phyloP scores from a whole-genome alignment of 2,113 vertebrate species.

The Micronycteris hirsuta region DNA sequence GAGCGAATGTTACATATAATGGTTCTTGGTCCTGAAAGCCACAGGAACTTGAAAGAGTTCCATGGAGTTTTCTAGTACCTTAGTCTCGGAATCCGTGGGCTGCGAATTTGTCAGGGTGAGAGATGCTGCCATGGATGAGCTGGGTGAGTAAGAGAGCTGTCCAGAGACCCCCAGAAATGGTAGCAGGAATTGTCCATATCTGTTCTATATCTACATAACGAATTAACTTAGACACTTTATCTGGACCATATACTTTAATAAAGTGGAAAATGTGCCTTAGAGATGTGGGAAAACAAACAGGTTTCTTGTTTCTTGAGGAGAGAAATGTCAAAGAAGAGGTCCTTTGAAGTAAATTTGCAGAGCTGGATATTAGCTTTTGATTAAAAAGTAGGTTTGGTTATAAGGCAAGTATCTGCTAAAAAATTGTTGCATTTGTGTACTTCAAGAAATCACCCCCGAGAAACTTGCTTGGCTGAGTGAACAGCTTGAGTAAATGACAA shows the following conservation, averaged over 20 bases:
- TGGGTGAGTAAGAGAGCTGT: not conserved
- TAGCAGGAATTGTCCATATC: not conserved
- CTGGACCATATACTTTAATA: not conserved
- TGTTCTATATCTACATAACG: not conserved
- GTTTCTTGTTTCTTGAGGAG: not conserved
- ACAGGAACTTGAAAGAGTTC: not conserved
- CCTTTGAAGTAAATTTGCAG: not conserved
- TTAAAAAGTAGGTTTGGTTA: not conserved
- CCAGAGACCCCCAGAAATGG: not conserved
- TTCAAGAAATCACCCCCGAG: not conserved
- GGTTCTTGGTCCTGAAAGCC: not conserved
- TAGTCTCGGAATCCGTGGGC: not conserved
- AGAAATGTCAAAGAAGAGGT: conserved; percentile 24
- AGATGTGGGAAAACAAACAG: not conserved
- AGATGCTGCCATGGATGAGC: rapidly evolving
- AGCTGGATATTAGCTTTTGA: not conserved
- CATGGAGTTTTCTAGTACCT: not conserved
- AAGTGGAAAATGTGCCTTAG: not conserved
- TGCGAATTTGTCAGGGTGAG: not conserved
- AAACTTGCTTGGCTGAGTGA: not conserved
- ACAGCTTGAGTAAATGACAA: not conserved
- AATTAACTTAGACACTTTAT: not conserved
- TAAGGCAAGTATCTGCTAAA: not conserved
- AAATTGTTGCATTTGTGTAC: not conserved
- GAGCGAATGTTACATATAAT: not conserved